phyloP scores from a whole-genome alignment of 2,797 vertebrate genomes.

The Taeniopygia guttata region DNA sequence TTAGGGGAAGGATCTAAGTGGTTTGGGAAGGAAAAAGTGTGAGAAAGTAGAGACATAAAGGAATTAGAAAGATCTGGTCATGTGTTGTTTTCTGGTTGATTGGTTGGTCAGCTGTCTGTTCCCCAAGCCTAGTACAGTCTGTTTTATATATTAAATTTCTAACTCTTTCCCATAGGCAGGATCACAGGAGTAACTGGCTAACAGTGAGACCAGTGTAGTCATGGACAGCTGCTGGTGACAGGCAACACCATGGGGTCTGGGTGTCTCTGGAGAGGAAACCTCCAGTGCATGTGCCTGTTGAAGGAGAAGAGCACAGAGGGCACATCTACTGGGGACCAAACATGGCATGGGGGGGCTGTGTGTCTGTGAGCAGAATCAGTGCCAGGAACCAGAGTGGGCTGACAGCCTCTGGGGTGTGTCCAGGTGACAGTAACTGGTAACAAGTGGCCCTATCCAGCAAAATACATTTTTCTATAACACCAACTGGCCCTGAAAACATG shows the following conservation, averaged over 20 bases:
- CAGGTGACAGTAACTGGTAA: not conserved
- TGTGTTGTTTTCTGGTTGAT: not conserved
- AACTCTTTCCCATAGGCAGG: not conserved
- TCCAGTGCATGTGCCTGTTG: rapidly evolving
- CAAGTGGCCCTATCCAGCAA: not conserved
- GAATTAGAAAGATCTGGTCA: not conserved
- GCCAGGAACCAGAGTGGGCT: rapidly evolving
- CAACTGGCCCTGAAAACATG: not conserved
- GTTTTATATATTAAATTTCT: not conserved
- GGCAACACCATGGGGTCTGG: rapidly evolving
- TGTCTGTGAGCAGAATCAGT: not conserved
- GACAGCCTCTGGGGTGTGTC: not conserved
- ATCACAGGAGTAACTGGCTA: not conserved
- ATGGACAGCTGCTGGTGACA: not conserved
- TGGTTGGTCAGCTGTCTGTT: not conserved
- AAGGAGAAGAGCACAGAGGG: not conserved
- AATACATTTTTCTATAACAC: not conserved
- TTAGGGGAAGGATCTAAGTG: not conserved
- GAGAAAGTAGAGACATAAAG: not conserved
- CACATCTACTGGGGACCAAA: not conserved
- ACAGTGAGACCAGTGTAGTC: not conserved
- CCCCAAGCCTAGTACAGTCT: not conserved
- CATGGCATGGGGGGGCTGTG: rapidly evolving
- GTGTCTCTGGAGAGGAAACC: not conserved
- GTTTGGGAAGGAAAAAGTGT: not conserved